Conservation (phyloP, 2,113 vertebrate species). For the Gambusia holbrooki region DNA sequence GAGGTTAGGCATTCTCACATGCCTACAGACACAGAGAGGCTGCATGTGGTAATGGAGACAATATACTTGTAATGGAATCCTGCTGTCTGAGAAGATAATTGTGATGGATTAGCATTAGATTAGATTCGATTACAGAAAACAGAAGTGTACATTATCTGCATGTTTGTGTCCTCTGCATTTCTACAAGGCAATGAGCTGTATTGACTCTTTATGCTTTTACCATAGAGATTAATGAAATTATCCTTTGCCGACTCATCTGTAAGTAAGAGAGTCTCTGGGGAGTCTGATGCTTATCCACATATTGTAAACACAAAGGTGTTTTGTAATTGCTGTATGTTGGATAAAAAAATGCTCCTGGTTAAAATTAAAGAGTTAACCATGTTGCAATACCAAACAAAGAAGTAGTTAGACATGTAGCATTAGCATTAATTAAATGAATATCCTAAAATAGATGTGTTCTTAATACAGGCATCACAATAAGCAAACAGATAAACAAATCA, state of each 20-base stretch:
- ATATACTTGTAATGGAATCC: slow-evolving; percentile 66
- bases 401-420: too few relatives aligned
- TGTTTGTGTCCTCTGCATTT: slow-evolving; percentile 21
- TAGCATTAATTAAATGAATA: too few relatives aligned
- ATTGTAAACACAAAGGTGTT: background rate
- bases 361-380: too few relatives aligned
- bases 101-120: slow-evolving; percentile 73
- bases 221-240: slow-evolving; percentile 54
- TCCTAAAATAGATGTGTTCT: too few relatives aligned
- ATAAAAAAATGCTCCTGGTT: too few relatives aligned
- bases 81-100: slow-evolving; percentile 67
- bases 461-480: too few relatives aligned
- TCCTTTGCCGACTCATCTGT: slow-evolving; percentile 32
- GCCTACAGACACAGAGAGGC: background rate
- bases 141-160: slow-evolving; percentile 33
- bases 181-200: slow-evolving; percentile 45
- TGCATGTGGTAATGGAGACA: slow-evolving; percentile 57
- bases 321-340: too few relatives aligned
- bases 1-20: slow-evolving; percentile 11
- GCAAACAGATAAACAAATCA: too few relatives aligned
- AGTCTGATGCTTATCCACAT: background rate
- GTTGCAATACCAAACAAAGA: too few relatives aligned
- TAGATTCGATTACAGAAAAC: slow-evolving; percentile 60
- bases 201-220: slow-evolving; percentile 52
- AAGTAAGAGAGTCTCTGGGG: slow-evolving; percentile 2